These are phyloP conservation scores for Drosophila macrothrix DNA, from an alignment of 2,888 invertebrate species.

Conservation along the genomic window DNA sequence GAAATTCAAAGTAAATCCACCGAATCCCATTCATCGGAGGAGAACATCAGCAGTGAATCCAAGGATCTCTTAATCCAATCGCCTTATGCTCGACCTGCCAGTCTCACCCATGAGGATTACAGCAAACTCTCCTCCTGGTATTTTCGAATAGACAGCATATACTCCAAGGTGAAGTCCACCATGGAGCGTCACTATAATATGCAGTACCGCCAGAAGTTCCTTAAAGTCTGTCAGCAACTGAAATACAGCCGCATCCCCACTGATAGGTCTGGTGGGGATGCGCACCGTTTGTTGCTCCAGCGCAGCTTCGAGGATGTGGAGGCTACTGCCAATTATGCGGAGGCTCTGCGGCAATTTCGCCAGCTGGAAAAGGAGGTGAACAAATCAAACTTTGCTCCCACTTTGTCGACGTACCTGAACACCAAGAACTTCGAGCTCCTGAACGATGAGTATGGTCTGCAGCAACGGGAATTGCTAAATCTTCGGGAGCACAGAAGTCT, in stretches of 20 bases:
- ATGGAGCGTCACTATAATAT: constrained; percentile 61
- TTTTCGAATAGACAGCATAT: constrained; percentile 61
- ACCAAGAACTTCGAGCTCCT: constrained; percentile 67
- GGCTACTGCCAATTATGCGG: constrained; percentile 33
- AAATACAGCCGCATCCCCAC: constrained; percentile 5
- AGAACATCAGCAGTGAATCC: background rate
- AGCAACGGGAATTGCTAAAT: constrained; percentile 50
- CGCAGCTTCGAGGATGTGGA: constrained; percentile 19
- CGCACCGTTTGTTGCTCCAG: constrained; percentile 1
- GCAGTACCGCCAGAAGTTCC: constrained; percentile 48
- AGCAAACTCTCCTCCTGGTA: constrained; percentile 69
- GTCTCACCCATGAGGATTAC: constrained; percentile 50
- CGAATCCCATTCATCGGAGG: background rate
- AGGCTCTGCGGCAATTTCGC: constrained; percentile 48
- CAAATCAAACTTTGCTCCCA: constrained; percentile 38
- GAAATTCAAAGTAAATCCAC: background rate
- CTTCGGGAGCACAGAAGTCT: constrained; percentile 27
- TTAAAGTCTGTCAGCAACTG: constrained; percentile 53
- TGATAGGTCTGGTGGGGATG: constrained; percentile 58
- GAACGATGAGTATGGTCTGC: constrained; percentile 48
- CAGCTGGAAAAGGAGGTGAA: constrained; percentile 55
- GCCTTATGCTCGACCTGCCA: constrained; percentile 7
- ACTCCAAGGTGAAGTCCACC: constrained; percentile 40
- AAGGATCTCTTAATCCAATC: background rate
- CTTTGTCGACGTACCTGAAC: constrained; percentile 58